Percentiles rank a stretch among this genome's conserved stretches.
Conservation (phyloP, 2,888 invertebrate genomes). For the Dryobotodes eremita region DNA sequence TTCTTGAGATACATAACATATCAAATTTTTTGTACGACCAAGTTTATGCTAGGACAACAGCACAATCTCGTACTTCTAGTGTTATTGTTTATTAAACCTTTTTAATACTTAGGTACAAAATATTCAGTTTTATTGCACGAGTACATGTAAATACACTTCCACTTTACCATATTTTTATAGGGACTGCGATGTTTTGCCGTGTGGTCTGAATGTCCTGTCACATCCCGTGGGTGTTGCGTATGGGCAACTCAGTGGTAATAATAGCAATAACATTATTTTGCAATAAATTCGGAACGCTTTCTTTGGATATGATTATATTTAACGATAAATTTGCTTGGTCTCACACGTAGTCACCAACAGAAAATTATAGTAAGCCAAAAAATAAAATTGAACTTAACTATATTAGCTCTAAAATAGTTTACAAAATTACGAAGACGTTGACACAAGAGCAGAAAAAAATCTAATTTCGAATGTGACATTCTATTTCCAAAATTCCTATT, state of each 20-base stretch:
- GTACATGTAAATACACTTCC: constrained; percentile 30
- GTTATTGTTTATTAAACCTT: not conserved
- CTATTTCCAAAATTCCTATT: constrained; percentile 64
- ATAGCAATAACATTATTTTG: constrained; percentile 21
- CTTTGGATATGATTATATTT: not conserved
- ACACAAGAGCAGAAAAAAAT: constrained; percentile 14
- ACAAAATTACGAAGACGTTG: not conserved
- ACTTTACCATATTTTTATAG: constrained; percentile 36
- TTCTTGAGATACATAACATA: not conserved
- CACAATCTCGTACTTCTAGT: not conserved
- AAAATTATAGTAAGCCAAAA: too few relatives aligned
- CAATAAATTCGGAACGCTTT: constrained; percentile 17
- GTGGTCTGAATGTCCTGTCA: constrained; percentile 28
- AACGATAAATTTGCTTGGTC: constrained; percentile 1
- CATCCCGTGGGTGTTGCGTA: constrained; percentile 39
- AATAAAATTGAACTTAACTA: not conserved
- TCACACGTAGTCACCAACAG: not conserved
- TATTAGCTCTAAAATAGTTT: not conserved
- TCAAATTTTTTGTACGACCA: not conserved
- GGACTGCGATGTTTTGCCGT: constrained; percentile 12
- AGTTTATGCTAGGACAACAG: not conserved
- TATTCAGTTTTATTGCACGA: constrained; percentile 14
- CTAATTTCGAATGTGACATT: constrained; percentile 43
- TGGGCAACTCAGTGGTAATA: constrained; percentile 12
- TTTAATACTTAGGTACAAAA: not conserved